Conservation (phyloP, 2,888 invertebrate genomes). For the Trichopria drosophilae region DNA sequence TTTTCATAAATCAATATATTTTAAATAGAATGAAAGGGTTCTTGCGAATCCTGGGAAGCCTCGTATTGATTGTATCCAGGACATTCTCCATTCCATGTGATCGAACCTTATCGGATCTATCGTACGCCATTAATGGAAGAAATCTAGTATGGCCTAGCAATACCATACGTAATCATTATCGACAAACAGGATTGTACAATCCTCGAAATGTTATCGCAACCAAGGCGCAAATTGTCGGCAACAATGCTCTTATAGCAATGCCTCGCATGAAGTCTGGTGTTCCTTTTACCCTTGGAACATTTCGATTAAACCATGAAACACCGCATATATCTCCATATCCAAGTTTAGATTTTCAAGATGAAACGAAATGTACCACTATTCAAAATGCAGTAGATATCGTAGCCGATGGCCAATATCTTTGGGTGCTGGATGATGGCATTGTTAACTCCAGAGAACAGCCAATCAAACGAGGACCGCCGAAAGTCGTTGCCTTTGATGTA, state of each 20-base stretch:
- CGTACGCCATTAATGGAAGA: constrained; percentile 39
- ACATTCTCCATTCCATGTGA: no score
- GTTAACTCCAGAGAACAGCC: constrained; percentile 70
- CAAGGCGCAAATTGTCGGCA: constrained; percentile 63
- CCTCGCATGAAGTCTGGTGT: constrained; percentile 69
- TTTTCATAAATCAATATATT: no score
- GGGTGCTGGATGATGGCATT: constrained; percentile 74
- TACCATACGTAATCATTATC: constrained; percentile 63
- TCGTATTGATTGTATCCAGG: no score
- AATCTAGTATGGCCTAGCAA: constrained; percentile 60
- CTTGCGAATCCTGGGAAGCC: no score
- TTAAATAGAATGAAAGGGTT: no score
- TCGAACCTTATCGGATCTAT: constrained; percentile 46
- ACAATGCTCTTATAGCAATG: constrained; percentile 63
- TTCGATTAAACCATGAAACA: no score
- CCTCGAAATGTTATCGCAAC: constrained; percentile 66
- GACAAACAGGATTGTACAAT: constrained; percentile 63
- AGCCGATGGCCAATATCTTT: constrained; percentile 64
- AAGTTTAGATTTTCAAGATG: constrained; percentile 71
- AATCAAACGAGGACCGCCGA: constrained; percentile 69
- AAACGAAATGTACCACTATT: constrained; percentile 67
- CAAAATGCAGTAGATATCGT: constrained; percentile 73
- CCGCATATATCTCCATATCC: constrained; percentile 66
- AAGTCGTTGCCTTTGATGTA: constrained; percentile 67
- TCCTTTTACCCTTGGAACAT: constrained; percentile 68